phyloP scores from a whole-genome alignment of 2,113 vertebrate genomes.

The Archilochus colubris region DNA sequence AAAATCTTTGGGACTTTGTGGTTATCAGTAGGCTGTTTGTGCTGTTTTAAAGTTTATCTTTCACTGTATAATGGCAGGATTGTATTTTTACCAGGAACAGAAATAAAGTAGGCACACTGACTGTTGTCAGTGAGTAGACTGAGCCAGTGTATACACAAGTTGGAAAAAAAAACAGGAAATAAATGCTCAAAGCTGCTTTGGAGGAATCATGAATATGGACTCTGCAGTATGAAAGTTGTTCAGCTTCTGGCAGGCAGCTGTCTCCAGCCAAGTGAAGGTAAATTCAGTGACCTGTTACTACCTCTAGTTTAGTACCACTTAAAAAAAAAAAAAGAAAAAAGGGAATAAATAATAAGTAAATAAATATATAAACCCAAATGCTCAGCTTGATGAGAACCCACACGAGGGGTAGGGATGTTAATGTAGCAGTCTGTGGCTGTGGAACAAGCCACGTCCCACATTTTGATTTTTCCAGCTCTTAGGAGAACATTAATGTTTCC shows the following conservation, averaged over 20 bases:
- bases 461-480: not conserved
- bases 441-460: not conserved
- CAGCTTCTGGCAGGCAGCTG: not conserved
- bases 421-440: no score
- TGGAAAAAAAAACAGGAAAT: not conserved
- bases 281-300: not conserved
- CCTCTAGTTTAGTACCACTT: not conserved
- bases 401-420: fast-evolving
- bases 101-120: not conserved
- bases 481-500: not conserved
- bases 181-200: not conserved
- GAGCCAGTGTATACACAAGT: fast-evolving
- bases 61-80: not conserved
- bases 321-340: not conserved
- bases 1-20: not conserved
- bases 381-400: not conserved
- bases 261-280: not conserved
- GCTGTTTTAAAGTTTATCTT: not conserved
- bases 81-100: not conserved
- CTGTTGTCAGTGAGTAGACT: not conserved
- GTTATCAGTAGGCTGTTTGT: not conserved
- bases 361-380: not conserved
- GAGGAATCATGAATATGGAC: not conserved
- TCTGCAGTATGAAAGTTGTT: not conserved
- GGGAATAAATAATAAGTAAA: not conserved